phyloP scores from a whole-genome alignment of 2,888 invertebrate species.

The Caenorhabditis parvicauda region DNA sequence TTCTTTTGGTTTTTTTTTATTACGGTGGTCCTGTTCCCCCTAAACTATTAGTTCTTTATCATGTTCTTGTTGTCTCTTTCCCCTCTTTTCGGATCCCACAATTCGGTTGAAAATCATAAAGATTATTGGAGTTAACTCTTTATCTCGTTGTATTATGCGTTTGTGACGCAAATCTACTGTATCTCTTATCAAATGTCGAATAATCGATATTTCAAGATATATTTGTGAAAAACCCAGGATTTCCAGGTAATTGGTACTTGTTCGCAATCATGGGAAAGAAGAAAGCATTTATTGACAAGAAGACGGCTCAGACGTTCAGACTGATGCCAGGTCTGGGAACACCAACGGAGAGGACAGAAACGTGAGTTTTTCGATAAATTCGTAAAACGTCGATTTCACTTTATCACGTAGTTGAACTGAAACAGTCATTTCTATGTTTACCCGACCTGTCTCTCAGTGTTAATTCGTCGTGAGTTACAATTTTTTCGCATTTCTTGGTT shows the following conservation, averaged over 20 bases:
- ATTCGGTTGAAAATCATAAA: too few relatives aligned
- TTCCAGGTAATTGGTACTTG: too few relatives aligned
- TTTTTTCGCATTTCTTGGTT: neutral
- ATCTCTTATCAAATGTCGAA: neutral
- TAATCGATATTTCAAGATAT: neutral
- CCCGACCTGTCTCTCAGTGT: neutral
- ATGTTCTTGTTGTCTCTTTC: constrained; percentile 3
- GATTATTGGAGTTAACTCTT: too few relatives aligned
- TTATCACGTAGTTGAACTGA: too few relatives aligned
- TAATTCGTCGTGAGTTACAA: too few relatives aligned
- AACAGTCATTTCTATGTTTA: neutral
- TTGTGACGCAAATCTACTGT: too few relatives aligned
- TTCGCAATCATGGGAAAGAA: constrained; percentile 35
- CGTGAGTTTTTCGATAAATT: constrained; percentile 1
- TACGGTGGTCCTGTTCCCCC: too few relatives aligned
- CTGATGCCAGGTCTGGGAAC: constrained; percentile 84
- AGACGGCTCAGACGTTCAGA: constrained; percentile 85
- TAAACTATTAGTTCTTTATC: constrained; percentile 13
- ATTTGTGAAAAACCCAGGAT: neutral
- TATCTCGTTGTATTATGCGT: too few relatives aligned
- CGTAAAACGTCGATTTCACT: neutral
- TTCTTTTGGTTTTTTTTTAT: too few relatives aligned
- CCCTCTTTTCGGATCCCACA: too few relatives aligned
- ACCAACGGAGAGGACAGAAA: constrained; percentile 12
- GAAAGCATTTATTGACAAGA: constrained; percentile 79